A percentile compares a stretch with the other conserved stretches of the same genome.
phyloP scores from a whole-genome alignment of 2,113 vertebrate genomes.

The Lophura nycthemera region DNA sequence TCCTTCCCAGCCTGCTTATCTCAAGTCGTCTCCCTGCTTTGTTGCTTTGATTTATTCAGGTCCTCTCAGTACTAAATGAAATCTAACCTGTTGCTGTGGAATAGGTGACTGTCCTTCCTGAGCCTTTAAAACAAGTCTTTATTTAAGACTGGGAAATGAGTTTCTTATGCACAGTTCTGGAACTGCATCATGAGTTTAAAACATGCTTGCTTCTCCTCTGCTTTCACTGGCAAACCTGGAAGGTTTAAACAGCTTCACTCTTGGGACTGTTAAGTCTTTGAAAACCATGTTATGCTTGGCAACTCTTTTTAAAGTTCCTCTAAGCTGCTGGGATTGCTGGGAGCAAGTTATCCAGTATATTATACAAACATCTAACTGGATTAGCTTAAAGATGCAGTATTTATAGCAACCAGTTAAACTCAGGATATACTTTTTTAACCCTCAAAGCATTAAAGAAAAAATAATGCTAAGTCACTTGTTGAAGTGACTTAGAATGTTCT shows the following conservation, averaged over 20 bases:
- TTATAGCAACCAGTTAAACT: not conserved
- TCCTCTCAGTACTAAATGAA: not conserved
- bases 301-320: not conserved
- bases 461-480: not conserved
- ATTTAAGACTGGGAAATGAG: not conserved
- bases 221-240: not conserved
- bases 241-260: not conserved
- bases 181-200: not conserved
- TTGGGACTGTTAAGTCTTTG: not conserved
- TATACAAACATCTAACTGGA: not conserved
- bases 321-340: not conserved
- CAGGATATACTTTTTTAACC: not conserved
- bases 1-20: not conserved
- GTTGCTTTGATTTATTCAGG: not conserved
- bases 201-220: rapidly evolving
- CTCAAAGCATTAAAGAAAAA: not conserved
- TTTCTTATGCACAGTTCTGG: not conserved
- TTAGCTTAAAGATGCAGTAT: not conserved
- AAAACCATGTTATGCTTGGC: not conserved
- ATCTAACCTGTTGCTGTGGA: not conserved
- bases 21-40: not conserved
- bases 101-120: not conserved
- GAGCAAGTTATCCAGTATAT: not conserved
- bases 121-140: not conserved
- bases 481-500: not conserved